These are phyloP conservation scores for Bovichtus diacanthus DNA, from an alignment of 2,797 vertebrate species.

Conservation along the genomic window DNA sequence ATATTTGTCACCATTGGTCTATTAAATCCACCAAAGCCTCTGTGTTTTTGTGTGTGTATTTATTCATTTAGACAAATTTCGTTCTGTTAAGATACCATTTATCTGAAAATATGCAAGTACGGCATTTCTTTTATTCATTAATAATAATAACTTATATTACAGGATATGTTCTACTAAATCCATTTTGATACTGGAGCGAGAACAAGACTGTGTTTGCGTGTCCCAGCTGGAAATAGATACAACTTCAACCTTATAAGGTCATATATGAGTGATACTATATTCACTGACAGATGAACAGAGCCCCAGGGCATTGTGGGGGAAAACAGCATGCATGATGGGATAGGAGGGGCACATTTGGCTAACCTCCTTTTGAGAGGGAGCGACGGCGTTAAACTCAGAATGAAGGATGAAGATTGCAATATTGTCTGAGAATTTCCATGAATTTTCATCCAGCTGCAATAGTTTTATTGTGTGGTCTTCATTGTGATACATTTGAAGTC, in stretches of 20 bases:
- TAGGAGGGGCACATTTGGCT: constrained; percentile 75
- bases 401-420: constrained; percentile 19
- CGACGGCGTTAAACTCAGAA: constrained; percentile 30
- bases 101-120: neutral
- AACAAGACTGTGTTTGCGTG: constrained; percentile 21
- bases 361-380: constrained; percentile 66
- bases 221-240: constrained; percentile 64
- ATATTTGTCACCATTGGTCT: neutral
- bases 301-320: constrained; percentile 74
- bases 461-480: neutral
- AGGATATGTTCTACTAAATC: neutral
- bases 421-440: constrained; percentile 10
- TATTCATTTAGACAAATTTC: neutral
- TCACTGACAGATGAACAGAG: constrained; percentile 77
- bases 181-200: constrained; percentile 23
- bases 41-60: neutral
- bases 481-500: constrained; percentile 13
- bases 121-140: neutral
- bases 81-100: neutral
- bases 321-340: constrained; percentile 73
- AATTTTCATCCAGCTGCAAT: constrained; percentile 20
- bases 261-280: constrained; percentile 69
- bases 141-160: neutral
- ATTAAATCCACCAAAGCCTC: neutral
- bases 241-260: constrained; percentile 65